phyloP scores from a whole-genome alignment of 2,113 vertebrate species.

The Pterocles gutturalis region DNA sequence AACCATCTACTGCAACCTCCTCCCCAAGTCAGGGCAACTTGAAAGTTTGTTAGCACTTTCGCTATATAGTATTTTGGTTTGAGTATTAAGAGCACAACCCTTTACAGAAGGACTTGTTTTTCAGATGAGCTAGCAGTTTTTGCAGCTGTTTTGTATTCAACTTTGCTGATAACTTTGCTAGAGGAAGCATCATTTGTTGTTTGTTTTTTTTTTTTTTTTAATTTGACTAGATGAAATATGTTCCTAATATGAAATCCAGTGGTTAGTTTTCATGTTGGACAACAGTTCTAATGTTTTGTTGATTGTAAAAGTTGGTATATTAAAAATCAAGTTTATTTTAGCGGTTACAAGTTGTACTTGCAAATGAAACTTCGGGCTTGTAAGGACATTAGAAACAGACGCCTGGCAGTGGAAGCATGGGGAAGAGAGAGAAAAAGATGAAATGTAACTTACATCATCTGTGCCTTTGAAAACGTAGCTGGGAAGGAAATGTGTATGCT shows the following conservation, averaged over 20 bases:
- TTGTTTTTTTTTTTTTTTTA: background rate
- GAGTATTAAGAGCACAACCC: background rate
- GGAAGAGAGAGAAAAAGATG: background rate
- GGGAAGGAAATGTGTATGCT: background rate
- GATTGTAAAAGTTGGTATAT: background rate
- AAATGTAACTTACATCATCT: background rate
- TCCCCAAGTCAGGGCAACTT: slow-evolving; percentile 7
- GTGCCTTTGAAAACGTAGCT: background rate
- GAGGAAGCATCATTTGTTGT: background rate
- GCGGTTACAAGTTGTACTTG: background rate
- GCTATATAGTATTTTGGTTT: background rate
- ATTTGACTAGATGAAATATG: background rate
- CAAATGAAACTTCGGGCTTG: background rate
- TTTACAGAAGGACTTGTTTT: background rate
- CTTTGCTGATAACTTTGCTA: background rate
- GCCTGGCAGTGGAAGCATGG: background rate
- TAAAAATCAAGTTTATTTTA: background rate
- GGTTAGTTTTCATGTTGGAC: background rate
- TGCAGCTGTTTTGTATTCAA: background rate
- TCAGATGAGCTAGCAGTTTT: background rate
- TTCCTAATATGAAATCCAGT: background rate
- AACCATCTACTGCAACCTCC: background rate
- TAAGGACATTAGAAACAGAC: background rate
- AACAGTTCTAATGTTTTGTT: background rate
- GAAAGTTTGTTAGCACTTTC: background rate